phyloP scores from a whole-genome alignment of 2,888 invertebrate genomes.

The Drosophila paranaensis region DNA sequence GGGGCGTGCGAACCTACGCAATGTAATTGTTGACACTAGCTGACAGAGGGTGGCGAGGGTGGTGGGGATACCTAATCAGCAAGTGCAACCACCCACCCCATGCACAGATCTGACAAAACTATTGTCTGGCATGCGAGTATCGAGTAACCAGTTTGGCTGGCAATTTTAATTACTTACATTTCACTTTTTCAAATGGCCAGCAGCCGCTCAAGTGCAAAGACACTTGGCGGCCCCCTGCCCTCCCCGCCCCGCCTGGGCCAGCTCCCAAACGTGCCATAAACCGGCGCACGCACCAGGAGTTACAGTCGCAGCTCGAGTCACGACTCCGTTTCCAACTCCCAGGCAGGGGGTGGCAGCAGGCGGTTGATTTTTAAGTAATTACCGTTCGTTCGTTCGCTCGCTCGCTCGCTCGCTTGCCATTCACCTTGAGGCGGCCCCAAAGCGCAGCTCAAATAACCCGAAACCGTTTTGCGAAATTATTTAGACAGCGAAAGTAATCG shows the following conservation, averaged over 20 bases:
- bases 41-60: background rate
- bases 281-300: slow-evolving; percentile 57
- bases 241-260: background rate
- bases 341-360: slow-evolving; percentile 4
- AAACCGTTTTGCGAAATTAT: slow-evolving; percentile 72
- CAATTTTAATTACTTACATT: slow-evolving; percentile 78
- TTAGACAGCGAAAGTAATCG: slow-evolving; percentile 78
- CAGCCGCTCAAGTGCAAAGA: slow-evolving; percentile 70
- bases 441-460: slow-evolving; percentile 67
- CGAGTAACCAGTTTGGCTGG: slow-evolving; percentile 53
- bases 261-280: slow-evolving; percentile 70
- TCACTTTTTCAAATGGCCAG: slow-evolving; percentile 62
- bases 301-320: slow-evolving; percentile 22
- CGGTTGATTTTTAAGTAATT: slow-evolving; percentile 71
- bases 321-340: slow-evolving; percentile 14
- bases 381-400: slow-evolving; percentile 59
- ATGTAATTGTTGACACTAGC: slow-evolving; percentile 22
- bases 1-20: slow-evolving; percentile 39
- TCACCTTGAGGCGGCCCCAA: slow-evolving; percentile 72
- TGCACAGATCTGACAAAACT: slow-evolving; percentile 9
- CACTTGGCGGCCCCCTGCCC: too few species aligned
- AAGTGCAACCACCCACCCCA: background rate
- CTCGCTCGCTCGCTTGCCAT: slow-evolving; percentile 54
- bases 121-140: slow-evolving; percentile 46
- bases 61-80: slow-evolving; percentile 42